phyloP scores from a whole-genome alignment of 92 coral and sea anemone species.

The Montipora capitata region DNA sequence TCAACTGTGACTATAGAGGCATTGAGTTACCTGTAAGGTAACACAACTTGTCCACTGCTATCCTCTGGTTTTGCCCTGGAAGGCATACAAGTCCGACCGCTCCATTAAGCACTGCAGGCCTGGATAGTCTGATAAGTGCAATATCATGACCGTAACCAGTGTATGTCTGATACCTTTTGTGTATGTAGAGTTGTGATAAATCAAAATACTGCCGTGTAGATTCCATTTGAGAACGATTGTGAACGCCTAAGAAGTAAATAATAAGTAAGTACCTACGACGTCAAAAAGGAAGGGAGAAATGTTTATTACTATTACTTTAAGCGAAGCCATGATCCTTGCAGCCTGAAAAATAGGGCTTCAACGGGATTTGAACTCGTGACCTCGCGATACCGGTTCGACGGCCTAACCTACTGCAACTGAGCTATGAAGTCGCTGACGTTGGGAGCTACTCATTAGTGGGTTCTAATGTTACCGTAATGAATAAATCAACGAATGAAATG shows the following conservation, averaged over 20 bases:
- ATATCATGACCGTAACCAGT: constrained; percentile 86
- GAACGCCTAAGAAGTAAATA: constrained; percentile 36
- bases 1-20: too few species aligned
- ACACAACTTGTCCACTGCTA: constrained; percentile 59
- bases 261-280: not conserved
- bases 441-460: too few species aligned
- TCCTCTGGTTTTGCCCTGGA: constrained; percentile 72
- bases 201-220: constrained; percentile 45
- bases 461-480: too few species aligned
- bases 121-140: constrained; percentile 83
- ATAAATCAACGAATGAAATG: too few species aligned
- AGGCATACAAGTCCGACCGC: constrained; percentile 82
- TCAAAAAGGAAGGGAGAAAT: too few species aligned
- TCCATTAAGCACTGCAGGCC: constrained; percentile 78
- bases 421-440: too few species aligned
- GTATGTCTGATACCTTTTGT: constrained; percentile 68
- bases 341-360: too few species aligned
- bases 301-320: too few species aligned
- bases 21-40: constrained; percentile 74
- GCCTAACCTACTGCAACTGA: too few species aligned
- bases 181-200: constrained; percentile 69
- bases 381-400: too few species aligned
- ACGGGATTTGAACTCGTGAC: too few species aligned
- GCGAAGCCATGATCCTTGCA: too few species aligned
- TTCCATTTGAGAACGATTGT: constrained; percentile 14